Base-by-base conservation (phyloP, 2,888 invertebrate genomes). In the Hypena proboscidalis region DNA sequence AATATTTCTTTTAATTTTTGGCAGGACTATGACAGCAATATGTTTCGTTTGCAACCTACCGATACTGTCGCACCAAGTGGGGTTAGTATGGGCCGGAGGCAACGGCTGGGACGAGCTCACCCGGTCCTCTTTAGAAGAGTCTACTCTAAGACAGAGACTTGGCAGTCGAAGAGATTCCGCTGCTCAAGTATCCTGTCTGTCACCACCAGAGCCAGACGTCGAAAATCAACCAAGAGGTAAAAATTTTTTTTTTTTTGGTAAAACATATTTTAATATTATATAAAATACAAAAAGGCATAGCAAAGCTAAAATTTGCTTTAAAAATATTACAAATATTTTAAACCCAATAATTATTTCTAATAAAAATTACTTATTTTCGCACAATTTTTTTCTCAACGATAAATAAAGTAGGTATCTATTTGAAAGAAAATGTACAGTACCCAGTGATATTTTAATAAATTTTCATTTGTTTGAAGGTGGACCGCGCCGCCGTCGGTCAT, bases 11-110 rank as follows among this genome's bases (percentile, higher is more conserved):
- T 67, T 80, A 69, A 59, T 85, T 62, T 77, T 81, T 63, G 32
- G 60, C 94, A 97, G 97, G 95, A 97, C 95, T 83, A 97, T 97
- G 97, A 96, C 97, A 79, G 95, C 97, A 84, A 95, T 97, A 92
- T 98, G 98, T 92, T 98, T 98, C 93, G 97, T 98, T 73, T 98
- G 98, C 95, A 97, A 98, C 91, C 93, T 97, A 79, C 97, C 98
- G 72, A 97, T 98, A 83, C 93, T 97, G 85, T 97, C 96, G 61
- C 97, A 98, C 90, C 98, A 98, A 93, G 97, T 97, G 76, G 97
- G 97, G 32, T 91, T 97, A 85, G 95, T 97, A 81, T 97, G 97
- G 97, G 96, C 97, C 76, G 97, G 97, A 35, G 97, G 97, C 80
- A 97, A 97, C 85, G 97, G 97, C 69, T 97, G 97, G 96, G 97